Evolutionary conservation across 2,797 vertebrate genomes (phyloP).

Genomic region (Galaxias olidus): DNA sequence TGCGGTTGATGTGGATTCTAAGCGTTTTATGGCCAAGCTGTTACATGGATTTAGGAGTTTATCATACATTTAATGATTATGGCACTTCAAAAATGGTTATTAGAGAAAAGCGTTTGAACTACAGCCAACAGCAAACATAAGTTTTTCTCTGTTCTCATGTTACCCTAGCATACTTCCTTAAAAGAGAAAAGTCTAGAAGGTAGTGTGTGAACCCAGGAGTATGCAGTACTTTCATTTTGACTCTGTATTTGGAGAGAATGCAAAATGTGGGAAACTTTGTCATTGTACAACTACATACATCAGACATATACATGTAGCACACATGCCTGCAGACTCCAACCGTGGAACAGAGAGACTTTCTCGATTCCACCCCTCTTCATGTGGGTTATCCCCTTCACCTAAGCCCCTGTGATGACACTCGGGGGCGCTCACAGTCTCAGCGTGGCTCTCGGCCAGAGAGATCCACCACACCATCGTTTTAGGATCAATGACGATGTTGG

Average conservation of each 20-base stretch:
- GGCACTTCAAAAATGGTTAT: constrained; percentile 51
- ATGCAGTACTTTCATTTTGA: neutral
- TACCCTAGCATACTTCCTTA: constrained; percentile 33
- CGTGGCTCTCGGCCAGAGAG: neutral
- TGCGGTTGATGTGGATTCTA: constrained; percentile 34
- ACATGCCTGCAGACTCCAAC: too few relatives aligned
- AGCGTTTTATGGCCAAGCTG: constrained; percentile 24
- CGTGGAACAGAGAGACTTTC: too few relatives aligned
- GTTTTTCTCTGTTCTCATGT: constrained; percentile 51
- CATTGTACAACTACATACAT: neutral
- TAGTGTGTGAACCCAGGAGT: neutral
- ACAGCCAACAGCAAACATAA: constrained; percentile 58
- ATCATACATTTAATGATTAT: constrained; percentile 55
- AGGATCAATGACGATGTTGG: neutral
- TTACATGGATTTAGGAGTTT: constrained; percentile 51
- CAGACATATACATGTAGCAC: too few relatives aligned
- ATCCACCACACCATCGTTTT: neutral
- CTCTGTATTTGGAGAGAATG: too few relatives aligned
- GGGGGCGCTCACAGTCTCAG: neutral
- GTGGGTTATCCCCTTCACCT: constrained; percentile 37
- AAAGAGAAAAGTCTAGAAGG: neutral
- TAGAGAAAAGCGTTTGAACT: constrained; percentile 53
- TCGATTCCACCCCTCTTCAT: constrained; percentile 36
- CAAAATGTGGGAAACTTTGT: too few relatives aligned
- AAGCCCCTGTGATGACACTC: constrained; percentile 35